Percentiles rank a stretch among this genome's conserved stretches.
Conservation (phyloP, 1,140 invertebrate species). For the Calliphora vicina region DNA sequence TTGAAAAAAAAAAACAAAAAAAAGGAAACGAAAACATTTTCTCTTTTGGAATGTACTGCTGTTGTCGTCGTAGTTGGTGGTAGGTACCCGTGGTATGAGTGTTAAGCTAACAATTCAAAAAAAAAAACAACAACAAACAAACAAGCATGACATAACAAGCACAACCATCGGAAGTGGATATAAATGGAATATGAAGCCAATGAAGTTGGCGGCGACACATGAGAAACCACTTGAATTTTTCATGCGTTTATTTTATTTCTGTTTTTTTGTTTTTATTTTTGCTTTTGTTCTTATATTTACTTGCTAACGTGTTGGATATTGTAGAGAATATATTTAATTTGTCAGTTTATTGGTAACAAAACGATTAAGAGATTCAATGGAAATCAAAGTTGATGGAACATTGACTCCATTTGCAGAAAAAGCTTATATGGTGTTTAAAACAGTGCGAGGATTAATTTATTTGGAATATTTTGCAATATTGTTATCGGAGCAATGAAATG, state of each 20-base stretch:
- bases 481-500: too few species aligned
- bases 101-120: conserved; percentile 19
- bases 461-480: too few species aligned
- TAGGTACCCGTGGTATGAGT: neutral
- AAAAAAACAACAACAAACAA: conserved; percentile 10
- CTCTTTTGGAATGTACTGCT: conserved; percentile 9
- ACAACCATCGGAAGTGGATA: conserved; percentile 22
- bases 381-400: neutral
- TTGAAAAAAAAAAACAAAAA: neutral
- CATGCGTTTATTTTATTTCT: neutral
- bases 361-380: neutral
- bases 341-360: neutral
- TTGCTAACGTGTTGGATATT: neutral
- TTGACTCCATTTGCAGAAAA: too few species aligned
- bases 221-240: conserved; percentile 26
- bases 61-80: neutral
- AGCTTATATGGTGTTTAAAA: too few species aligned
- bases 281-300: neutral
- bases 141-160: neutral
- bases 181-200: conserved; percentile 32
- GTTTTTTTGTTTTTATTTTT: neutral
- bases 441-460: too few species aligned
- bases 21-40: neutral
- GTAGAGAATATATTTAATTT: neutral
- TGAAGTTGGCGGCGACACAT: conserved; percentile 19